Percentiles rank a stretch among this genome's conserved stretches.
These are phyloP conservation scores for Drosophila setifemur DNA, from an alignment of 1,140 invertebrate species.

Conservation along the genomic window DNA sequence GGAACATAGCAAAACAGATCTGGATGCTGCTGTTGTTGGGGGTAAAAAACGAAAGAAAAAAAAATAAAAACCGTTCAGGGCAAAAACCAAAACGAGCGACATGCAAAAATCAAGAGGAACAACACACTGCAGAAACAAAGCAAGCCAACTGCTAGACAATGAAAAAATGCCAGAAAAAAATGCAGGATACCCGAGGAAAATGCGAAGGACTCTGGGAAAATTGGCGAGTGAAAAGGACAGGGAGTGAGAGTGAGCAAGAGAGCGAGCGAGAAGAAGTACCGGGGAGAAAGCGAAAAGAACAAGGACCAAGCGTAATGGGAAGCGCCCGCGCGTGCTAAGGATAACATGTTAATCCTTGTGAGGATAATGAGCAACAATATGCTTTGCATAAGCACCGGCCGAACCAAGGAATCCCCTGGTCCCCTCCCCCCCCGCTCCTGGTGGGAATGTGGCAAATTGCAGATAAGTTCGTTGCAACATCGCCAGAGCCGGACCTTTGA, in stretches of 20 bases:
- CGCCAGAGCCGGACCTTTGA: neutral
- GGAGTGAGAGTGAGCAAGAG: neutral
- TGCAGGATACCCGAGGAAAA: neutral
- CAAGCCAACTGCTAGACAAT: neutral
- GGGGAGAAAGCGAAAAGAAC: neutral
- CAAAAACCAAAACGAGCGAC: slow-evolving; percentile 44
- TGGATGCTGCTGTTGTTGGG: no score
- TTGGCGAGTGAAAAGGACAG: no score
- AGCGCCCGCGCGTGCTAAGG: slow-evolving; percentile 62
- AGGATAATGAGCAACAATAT: slow-evolving; percentile 76
- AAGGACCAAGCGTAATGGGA: slow-evolving; percentile 16
- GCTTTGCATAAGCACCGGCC: slow-evolving; percentile 63
- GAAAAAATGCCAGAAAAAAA: slow-evolving; percentile 8
- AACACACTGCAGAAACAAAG: slow-evolving; percentile 25
- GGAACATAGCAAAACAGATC: slow-evolving; percentile 16
- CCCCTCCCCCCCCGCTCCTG: no score
- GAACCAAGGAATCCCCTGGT: no score
- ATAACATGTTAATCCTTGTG: slow-evolving; percentile 75
- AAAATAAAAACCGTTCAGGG: neutral
- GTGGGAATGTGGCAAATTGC: slow-evolving; percentile 12
- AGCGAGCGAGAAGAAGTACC: neutral
- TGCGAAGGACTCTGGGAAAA: neutral
- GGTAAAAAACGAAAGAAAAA: slow-evolving; percentile 14
- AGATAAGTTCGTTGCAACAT: slow-evolving; percentile 16
- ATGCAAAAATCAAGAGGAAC: slow-evolving; percentile 63